Base-by-base conservation (phyloP, 2,797 vertebrate species). In the Zenarchopterus dispar region DNA sequence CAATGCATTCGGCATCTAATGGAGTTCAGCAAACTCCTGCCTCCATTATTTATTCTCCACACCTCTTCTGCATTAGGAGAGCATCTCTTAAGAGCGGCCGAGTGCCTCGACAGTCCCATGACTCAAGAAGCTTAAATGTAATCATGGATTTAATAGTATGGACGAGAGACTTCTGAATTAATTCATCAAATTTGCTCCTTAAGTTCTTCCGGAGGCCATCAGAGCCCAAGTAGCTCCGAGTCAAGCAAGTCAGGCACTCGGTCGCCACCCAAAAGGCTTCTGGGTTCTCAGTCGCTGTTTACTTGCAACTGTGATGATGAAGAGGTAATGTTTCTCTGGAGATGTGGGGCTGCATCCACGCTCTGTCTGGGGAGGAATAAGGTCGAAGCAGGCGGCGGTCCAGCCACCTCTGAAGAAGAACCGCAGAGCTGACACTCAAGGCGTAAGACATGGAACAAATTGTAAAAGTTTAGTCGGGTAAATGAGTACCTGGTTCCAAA, bases 291-390 rank as follows among this genome's bases (percentile, higher is more conserved):
- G 88, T 81, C 90, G 83, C 84, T 88, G 80, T 84, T 93, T 90
- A 88, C 88, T 89, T 84, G 88, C 67, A 76, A 84, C 88, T 91
- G 87, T 86, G 89, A 89, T 89, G 86, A 90, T 86, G 49, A 85
- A 90, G 90, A 94, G 93, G 93, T 94, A 94, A 93, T 73, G 87
- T 92, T 87, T 83, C 75, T 76, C 60, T 75, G 80, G 81, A 56
- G 69, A 82, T 85, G 81, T 62, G 13, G 50, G 77, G 77, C 84
- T 84, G 78, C 71, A 61, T 82, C 72, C 81, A 73, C 79, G 15
- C 60, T 24, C 11, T 24, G 28, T 19, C 44, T 16, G 41, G 50
- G 15, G 56, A 42, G 41, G 21, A 55, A 48, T 9, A n/a, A 53
- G 31, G 48, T 42, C 19, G 16, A 70, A 73, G 76, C 73, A 82